Percentiles rank a stretch among this genome's conserved stretches.
phyloP scores from a whole-genome alignment of 2,888 invertebrate genomes.

The Xylophagus ater region DNA sequence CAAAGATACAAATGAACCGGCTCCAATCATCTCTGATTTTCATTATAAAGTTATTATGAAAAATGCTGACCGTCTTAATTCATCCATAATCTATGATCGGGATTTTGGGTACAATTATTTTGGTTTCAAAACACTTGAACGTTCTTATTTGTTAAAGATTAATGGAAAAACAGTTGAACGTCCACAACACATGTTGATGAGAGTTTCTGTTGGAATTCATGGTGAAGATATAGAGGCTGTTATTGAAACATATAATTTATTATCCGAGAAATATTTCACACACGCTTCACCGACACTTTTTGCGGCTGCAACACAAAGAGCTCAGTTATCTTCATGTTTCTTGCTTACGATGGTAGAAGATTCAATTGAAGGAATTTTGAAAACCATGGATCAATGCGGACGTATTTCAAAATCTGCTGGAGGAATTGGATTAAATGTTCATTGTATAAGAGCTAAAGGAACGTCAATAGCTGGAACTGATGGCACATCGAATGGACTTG shows the following conservation, averaged over 20 bases:
- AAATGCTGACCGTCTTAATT: constrained; percentile 73
- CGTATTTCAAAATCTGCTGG: constrained; percentile 89
- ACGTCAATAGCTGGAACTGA: constrained; percentile 81
- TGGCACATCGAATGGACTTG: constrained; percentile 83
- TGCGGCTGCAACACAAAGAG: constrained; percentile 77
- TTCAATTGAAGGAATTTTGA: constrained; percentile 83
- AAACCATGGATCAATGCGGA: constrained; percentile 78
- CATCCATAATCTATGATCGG: constrained; percentile 84
- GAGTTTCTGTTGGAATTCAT: constrained; percentile 88
- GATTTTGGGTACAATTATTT: constrained; percentile 92
- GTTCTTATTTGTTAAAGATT: constrained; percentile 81
- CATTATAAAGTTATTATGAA: constrained; percentile 66
- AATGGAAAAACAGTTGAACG: constrained; percentile 80
- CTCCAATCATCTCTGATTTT: constrained; percentile 76
- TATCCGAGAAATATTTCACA: constrained; percentile 87
- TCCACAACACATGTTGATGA: constrained; percentile 94
- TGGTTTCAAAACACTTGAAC: constrained; percentile 89
- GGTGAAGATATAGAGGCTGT: constrained; percentile 75
- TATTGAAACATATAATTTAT: constrained; percentile 82
- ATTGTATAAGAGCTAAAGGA: constrained; percentile 80
- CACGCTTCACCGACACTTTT: constrained; percentile 93
- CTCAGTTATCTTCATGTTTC: constrained; percentile 88
- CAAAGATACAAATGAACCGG: constrained; percentile 51
- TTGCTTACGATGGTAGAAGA: constrained; percentile 86
- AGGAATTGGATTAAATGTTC: constrained; percentile 86